Percentiles rank a stretch among this genome's conserved stretches.
phyloP scores from a whole-genome alignment of 1,140 invertebrate species.

The Maniola jurtina region DNA sequence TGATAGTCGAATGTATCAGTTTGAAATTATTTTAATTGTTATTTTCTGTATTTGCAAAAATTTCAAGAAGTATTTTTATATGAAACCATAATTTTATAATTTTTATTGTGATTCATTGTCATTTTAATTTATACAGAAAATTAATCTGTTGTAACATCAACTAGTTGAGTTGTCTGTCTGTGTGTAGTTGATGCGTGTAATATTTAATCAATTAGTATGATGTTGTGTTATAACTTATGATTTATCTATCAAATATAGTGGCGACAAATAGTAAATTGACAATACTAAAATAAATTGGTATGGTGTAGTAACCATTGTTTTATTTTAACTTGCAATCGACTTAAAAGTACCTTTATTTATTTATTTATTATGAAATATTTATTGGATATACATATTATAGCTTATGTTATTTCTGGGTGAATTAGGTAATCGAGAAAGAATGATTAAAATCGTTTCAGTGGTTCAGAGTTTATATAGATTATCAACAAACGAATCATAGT shows the following conservation, averaged over 20 bases:
- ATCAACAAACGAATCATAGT: too few species aligned
- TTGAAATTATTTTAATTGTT: slow-evolving; percentile 2
- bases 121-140: background rate
- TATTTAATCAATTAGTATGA: slow-evolving; percentile 9
- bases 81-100: background rate
- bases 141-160: slow-evolving; percentile 8
- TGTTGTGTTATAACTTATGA: background rate
- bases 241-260: slow-evolving; percentile 20
- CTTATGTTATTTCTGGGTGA: too few species aligned
- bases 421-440: too few species aligned
- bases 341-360: background rate
- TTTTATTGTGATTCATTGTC: background rate
- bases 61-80: background rate
- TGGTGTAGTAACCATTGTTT: slow-evolving; percentile 48
- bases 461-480: too few species aligned
- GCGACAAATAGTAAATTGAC: slow-evolving; percentile 46
- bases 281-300: slow-evolving; percentile 65
- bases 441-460: too few species aligned
- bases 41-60: background rate
- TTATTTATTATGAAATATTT: too few species aligned
- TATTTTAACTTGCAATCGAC: slow-evolving; percentile 14
- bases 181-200: slow-evolving; percentile 3
- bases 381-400: too few species aligned
- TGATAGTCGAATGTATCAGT: background rate
- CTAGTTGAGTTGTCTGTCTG: slow-evolving; percentile 16